A percentile compares a stretch with the other conserved stretches of the same genome.
Conservation (phyloP, 2,888 invertebrate genomes). For the Cosmorhoe ocellata region DNA sequence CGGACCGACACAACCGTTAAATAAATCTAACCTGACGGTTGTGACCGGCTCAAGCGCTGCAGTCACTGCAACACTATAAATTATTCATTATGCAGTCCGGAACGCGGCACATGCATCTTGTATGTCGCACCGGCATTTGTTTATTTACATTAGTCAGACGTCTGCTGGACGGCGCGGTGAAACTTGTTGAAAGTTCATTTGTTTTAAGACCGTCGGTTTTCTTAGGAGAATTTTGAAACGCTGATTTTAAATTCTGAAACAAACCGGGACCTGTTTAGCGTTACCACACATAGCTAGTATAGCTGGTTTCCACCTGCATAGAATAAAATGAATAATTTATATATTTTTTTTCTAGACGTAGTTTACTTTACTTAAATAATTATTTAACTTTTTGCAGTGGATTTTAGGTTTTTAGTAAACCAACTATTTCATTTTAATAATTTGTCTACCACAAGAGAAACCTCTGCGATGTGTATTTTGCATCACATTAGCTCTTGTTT, state of each 20-base stretch:
- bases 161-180: conserved; percentile 26
- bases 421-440: no score
- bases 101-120: conserved; percentile 46
- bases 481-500: no score
- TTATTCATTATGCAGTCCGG: conserved; percentile 46
- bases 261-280: no score
- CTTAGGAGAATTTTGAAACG: conserved; percentile 3
- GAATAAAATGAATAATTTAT: no score
- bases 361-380: no score
- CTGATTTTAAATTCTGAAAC: conserved; percentile 1
- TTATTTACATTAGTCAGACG: conserved; percentile 40
- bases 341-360: no score
- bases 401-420: no score
- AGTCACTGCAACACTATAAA: conserved; percentile 44
- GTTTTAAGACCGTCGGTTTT: conserved; percentile 20
- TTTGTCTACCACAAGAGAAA: no score
- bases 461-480: no score
- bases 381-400: no score
- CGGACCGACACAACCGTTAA: conserved; percentile 28
- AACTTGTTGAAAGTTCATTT: conserved; percentile 31
- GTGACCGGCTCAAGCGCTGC: conserved; percentile 38
- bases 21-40: conserved; percentile 39
- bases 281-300: no score
- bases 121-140: conserved; percentile 44
- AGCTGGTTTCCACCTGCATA: no score